Conservation (phyloP, 1,140 invertebrate genomes). For the Cherax destructor region DNA sequence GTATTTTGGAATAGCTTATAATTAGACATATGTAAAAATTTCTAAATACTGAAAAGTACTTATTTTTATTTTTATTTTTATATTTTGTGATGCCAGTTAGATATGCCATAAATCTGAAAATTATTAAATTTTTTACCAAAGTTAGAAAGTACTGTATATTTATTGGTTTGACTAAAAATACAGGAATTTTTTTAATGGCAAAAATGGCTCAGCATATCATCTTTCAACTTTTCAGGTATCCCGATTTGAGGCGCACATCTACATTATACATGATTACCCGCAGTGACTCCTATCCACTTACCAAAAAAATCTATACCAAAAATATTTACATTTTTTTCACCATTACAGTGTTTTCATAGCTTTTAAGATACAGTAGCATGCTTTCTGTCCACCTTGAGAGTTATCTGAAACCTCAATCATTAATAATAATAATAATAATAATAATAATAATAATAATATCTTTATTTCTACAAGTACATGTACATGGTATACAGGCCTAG, state of each 20-base stretch:
- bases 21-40: neutral
- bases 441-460: no score
- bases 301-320: neutral
- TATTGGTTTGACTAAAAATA: neutral
- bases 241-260: neutral
- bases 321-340: neutral
- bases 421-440: no score
- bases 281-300: neutral
- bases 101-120: neutral
- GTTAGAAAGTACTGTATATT: neutral
- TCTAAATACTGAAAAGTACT: neutral
- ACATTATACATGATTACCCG: neutral
- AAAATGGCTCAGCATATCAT: neutral
- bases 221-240: slow-evolving; percentile 10
- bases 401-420: no score
- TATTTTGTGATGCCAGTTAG: neutral
- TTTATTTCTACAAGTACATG: no score
- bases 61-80: neutral
- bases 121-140: neutral
- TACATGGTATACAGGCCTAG: no score
- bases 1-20: neutral
- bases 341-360: neutral
- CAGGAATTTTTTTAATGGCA: neutral
- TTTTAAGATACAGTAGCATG: no score
- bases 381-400: no score